These are phyloP conservation scores for Rapana venosa DNA, from an alignment of 2,888 invertebrate genomes.

Conservation along the genomic window DNA sequence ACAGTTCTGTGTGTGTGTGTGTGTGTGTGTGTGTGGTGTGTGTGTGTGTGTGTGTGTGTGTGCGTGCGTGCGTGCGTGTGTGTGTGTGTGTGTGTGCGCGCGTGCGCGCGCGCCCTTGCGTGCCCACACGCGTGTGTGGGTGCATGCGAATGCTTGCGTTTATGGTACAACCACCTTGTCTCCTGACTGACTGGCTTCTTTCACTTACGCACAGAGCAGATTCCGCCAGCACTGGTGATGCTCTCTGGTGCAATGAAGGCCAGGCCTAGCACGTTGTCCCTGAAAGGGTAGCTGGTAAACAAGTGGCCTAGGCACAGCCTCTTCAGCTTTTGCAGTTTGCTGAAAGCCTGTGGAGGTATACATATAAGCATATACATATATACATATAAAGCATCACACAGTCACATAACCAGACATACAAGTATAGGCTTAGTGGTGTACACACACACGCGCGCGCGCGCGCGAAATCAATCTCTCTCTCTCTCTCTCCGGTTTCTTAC, in stretches of 20 bases:
- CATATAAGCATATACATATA: neutral
- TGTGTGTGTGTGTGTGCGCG: no score
- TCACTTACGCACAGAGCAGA: conserved; percentile 85
- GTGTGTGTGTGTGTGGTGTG: neutral
- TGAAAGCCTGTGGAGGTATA: neutral
- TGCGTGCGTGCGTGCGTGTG: neutral
- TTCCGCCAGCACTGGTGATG: conserved; percentile 94
- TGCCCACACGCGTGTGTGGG: neutral
- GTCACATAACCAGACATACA: neutral
- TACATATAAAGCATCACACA: neutral
- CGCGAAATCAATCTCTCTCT: neutral
- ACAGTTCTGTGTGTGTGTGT: neutral
- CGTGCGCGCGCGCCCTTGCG: neutral
- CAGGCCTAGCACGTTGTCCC: conserved; percentile 95
- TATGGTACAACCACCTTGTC: no score
- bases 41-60: neutral
- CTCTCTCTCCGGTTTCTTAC: no score
- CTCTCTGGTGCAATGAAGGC: conserved; percentile 97
- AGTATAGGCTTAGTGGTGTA: neutral
- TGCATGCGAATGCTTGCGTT: no score
- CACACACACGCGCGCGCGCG: no score
- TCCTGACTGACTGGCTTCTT: no score
- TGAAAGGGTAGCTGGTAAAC: conserved; percentile 97
- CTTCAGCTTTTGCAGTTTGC: conserved; percentile 78
- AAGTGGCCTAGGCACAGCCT: conserved; percentile 95